Evolutionary conservation across 2,113 vertebrate genomes (phyloP), one percentile per base, ranked within the genome.

Genomic region (Heterotilapia buettikoferi): DNA sequence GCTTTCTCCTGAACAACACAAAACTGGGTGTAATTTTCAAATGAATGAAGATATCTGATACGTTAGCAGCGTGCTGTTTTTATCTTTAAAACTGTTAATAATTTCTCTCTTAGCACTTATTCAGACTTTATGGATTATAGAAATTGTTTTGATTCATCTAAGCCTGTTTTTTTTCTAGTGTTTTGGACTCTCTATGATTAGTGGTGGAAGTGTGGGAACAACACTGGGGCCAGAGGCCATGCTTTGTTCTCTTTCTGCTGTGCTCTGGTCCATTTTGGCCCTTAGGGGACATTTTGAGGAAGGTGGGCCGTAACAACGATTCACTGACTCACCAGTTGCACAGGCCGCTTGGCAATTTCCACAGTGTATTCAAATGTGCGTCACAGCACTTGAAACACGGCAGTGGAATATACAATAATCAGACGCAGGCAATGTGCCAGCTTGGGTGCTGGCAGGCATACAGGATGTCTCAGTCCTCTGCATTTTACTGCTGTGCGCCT

Each of bases 151-250:
- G 68, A 87, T 88, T 57, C 50, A 82, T 80, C 10, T 16, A 13
- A 19, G 31, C 53, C 14, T 61, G 54, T 61, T 87, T 21, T 87
- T 26, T 80, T 29, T 83, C 78, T 14, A 66, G 78, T 86, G 86
- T 90, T 89, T 50, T 53, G 78, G 43, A 73, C 63, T 52, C 53
- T 66, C 14, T 19, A 57, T 88, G 82, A 88, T 92, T 86, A 91
- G n/a, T 18, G 19, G 68, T 92, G 86, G 82, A 92, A 89, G 86
- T 90, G 90, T 91, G 90, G 88, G 87, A 94, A 93, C 80, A 86
- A 88, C 92, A 80, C 5, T 3, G 10, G 59, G 88, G 88, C 88
- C 90, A 84, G 88, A 90, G 92, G 92, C 87, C 87, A 86, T 52
- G 88, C 88, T 93, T 93, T 95, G 91, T 93, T 94, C 90, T 91